phyloP scores from a whole-genome alignment of 2,797 vertebrate genomes.

The Chiroxiphia lanceolata region DNA sequence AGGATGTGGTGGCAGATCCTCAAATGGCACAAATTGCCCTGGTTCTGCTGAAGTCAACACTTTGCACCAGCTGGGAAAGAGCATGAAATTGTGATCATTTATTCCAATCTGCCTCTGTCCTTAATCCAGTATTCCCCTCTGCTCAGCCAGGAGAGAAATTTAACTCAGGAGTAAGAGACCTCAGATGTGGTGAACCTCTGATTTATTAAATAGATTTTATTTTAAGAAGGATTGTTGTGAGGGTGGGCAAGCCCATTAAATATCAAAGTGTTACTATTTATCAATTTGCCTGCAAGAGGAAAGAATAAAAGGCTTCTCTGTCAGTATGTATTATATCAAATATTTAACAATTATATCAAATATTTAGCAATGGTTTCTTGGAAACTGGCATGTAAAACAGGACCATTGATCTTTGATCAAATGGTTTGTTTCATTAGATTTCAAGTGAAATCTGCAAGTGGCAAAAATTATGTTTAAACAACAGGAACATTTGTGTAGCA shows the following conservation, averaged over 20 bases:
- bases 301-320: not conserved
- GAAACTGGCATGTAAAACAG: not conserved
- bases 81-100: not conserved
- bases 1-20: not conserved
- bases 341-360: not conserved
- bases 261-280: not conserved
- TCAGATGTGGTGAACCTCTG: not conserved
- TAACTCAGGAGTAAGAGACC: not conserved
- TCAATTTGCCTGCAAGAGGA: not conserved
- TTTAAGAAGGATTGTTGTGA: not conserved
- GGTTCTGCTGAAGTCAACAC: not conserved
- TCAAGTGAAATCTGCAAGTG: slow-evolving; percentile 33
- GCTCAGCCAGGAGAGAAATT: not conserved
- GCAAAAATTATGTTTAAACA: slow-evolving; percentile 55
- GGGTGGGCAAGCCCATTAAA: no score
- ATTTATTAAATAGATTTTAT: not conserved
- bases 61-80: not conserved
- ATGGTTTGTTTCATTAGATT: slow-evolving; percentile 36
- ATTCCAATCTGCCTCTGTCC: not conserved
- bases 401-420: not conserved
- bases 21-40: not conserved
- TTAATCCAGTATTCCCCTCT: not conserved
- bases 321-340: not conserved
- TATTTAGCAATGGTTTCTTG: not conserved
- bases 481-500: slow-evolving; percentile 51